Base-by-base conservation (phyloP, 2,113 vertebrate genomes). In the Buteo buteo region DNA sequence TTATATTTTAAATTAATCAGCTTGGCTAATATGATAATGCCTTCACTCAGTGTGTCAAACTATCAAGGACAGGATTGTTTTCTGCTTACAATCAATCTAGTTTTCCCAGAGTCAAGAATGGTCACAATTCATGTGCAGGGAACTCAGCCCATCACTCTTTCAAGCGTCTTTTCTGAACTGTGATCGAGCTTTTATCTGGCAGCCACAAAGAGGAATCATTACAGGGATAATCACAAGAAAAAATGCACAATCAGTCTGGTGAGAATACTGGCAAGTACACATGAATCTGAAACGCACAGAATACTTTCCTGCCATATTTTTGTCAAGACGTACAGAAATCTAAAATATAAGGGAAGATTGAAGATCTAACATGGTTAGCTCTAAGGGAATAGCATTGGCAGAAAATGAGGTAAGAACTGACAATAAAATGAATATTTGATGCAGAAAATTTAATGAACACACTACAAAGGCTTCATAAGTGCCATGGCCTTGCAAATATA, bases 371-470 rank as follows among this genome's bases (percentile, higher is more conserved):
- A 25, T 11, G 13, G 22, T 62, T 83, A 82, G 58, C 9, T 86
- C 82, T 88, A 90, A 88, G 3, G 1, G 24, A 61, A 62, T 25
- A 90, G 4, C 34, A 50, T 0, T 64, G 70, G 34, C 32, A 93
- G 73, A 95, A 93, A 94, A 91, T 64, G n/a, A 94, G n/a, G 73
- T 66, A 91, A 85, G 52, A 88, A 78, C 42, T 76, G 54, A 67
- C 45, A 89, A 92, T 95, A 93, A 88, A 94, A 96, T 80, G 21
- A 86, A 96, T 91, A 92, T 96, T 94, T 89, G 85, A 97, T 92
- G 47, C 42, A 78, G 83, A 92, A 95, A 95, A 90, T 61, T 45
- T 91, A 81, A 96, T 96, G 80, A 96, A 74, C 58, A 91, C 18
- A 83, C 69, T 83, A 82, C 73, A 92, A 93, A 94, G 66, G 65